These are phyloP conservation scores for Phymatocera aterrima DNA, from an alignment of 2,888 invertebrate species.

Conservation along the genomic window DNA sequence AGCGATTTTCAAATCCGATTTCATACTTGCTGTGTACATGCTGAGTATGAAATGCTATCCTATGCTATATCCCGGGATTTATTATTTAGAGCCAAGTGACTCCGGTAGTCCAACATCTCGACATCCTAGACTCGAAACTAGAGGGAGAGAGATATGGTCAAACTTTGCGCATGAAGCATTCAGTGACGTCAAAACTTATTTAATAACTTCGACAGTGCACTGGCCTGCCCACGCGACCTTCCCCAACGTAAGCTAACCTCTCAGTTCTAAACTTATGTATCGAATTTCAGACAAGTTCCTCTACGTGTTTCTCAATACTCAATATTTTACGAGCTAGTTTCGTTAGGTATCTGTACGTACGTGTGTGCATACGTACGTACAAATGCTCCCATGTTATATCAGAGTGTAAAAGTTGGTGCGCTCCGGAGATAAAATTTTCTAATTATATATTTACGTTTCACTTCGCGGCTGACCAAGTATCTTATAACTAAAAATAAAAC, in stretches of 20 bases:
- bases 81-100: neutral
- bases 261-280: no score
- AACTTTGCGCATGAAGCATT: conserved; percentile 50
- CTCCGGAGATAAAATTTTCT: conserved; percentile 34
- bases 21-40: no score
- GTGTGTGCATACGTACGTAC: neutral
- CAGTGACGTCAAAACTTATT: conserved; percentile 49
- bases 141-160: conserved; percentile 6
- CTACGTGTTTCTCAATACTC: neutral
- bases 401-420: conserved; percentile 17
- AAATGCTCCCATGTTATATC: no score
- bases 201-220: conserved; percentile 44
- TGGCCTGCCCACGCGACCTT: conserved; percentile 19
- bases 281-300: neutral
- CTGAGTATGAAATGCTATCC: neutral
- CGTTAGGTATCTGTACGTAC: neutral
- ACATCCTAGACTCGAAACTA: neutral
- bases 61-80: neutral
- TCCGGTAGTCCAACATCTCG: conserved; percentile 14
- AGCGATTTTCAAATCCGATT: no score
- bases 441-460: conserved; percentile 20
- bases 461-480: neutral
- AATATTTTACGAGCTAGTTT: neutral
- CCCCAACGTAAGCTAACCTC: conserved; percentile 3
- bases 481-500: conserved; percentile 31